A percentile compares a stretch with the other conserved stretches of the same genome.
Conservation (phyloP, 2,888 invertebrate genomes). For the Macropis europaea region DNA sequence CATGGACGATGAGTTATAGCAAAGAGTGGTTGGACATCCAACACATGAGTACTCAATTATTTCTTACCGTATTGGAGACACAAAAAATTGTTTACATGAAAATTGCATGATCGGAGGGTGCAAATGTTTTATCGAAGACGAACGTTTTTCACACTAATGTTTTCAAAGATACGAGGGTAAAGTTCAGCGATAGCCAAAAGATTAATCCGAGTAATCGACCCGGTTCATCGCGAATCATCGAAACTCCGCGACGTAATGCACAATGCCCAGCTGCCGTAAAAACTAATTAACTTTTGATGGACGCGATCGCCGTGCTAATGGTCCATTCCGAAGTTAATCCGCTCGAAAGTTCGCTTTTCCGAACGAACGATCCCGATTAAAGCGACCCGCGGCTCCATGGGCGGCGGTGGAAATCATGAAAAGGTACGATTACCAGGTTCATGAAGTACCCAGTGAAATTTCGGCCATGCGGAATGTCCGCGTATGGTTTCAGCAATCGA, state of each 20-base stretch:
- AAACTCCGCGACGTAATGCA: background rate
- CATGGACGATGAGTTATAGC: too few relatives aligned
- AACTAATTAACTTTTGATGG: constrained; percentile 20
- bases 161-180: too few relatives aligned
- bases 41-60: too few relatives aligned
- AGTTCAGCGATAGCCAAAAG: too few relatives aligned
- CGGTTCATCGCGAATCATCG: background rate
- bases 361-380: background rate
- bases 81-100: too few relatives aligned
- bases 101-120: too few relatives aligned
- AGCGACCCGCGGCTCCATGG: background rate
- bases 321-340: background rate
- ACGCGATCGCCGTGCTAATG: background rate
- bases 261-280: background rate
- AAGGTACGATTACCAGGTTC: background rate
- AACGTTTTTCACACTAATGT: too few relatives aligned
- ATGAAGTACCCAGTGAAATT: background rate
- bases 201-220: background rate
- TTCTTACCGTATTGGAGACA: too few relatives aligned
- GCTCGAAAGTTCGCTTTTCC: background rate
- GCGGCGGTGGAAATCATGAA: background rate
- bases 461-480: constrained; percentile 8
- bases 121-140: too few relatives aligned
- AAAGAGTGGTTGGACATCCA: too few relatives aligned
- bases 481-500: constrained; percentile 37